Conservation (phyloP, 2,888 invertebrate species). For the Callyntrura guangdongensis region DNA sequence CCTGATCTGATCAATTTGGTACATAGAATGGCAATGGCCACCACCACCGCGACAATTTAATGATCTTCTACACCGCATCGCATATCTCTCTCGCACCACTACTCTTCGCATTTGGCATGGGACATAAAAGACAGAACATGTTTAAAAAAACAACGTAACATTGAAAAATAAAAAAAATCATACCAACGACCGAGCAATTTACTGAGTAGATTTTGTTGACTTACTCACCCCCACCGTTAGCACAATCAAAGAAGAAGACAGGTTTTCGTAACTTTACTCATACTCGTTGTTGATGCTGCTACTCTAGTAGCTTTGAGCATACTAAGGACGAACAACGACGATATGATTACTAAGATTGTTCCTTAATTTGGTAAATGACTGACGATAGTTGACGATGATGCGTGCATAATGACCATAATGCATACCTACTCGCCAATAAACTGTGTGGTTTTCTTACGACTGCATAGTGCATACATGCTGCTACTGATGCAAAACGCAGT, state of each 20-base stretch:
- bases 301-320: not conserved
- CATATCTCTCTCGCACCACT: not conserved
- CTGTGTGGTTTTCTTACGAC: no score
- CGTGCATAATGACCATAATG: no score
- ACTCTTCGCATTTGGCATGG: no score
- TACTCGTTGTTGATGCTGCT: not conserved
- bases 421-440: no score
- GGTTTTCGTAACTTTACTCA: not conserved
- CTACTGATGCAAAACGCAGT: no score
- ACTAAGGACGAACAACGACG: constrained; percentile 12
- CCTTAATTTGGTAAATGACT: constrained; percentile 2
- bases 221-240: not conserved
- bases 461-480: not conserved
- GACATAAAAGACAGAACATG: not conserved
- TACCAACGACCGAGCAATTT: not conserved
- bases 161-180: constrained; percentile 13
- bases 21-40: not conserved
- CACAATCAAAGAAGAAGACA: not conserved
- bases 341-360: no score
- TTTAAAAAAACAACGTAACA: not conserved
- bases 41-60: not conserved
- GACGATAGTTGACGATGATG: no score
- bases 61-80: constrained; percentile 33
- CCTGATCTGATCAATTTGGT: not conserved
- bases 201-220: not conserved